phyloP scores from a whole-genome alignment of 2,113 vertebrate genomes.

The Oreochromis spilurus region DNA sequence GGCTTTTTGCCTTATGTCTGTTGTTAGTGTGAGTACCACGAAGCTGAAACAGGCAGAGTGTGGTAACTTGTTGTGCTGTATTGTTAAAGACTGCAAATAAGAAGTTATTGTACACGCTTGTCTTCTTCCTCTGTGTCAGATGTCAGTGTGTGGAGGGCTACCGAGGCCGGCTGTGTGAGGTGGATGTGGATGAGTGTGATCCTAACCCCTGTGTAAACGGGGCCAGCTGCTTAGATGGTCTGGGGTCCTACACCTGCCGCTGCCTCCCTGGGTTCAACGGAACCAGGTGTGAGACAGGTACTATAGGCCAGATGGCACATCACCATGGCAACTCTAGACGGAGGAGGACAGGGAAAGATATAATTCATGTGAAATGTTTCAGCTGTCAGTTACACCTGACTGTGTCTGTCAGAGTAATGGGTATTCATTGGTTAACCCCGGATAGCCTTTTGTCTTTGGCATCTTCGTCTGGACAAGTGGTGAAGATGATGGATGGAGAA shows the following conservation, averaged over 20 bases:
- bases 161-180: constrained; percentile 80
- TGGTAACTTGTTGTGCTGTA: neutral
- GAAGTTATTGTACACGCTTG: neutral
- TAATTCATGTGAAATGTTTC: neutral
- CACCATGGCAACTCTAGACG: constrained; percentile 12
- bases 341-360: neutral
- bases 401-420: neutral
- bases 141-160: constrained; percentile 87
- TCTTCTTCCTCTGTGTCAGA: constrained; percentile 53
- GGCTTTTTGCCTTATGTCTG: too few species aligned
- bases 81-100: neutral
- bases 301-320: constrained; percentile 63
- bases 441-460: neutral
- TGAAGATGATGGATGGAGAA: neutral
- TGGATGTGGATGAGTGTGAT: constrained; percentile 88
- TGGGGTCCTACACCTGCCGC: constrained; percentile 86
- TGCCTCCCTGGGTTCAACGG: constrained; percentile 97
- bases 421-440: neutral
- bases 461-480: neutral
- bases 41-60: too few species aligned
- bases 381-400: neutral
- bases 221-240: constrained; percentile 86
- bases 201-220: constrained; percentile 90
- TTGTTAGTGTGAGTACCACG: too few species aligned
- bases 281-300: constrained; percentile 99